These are phyloP conservation scores for Pherbina coryleti DNA, from an alignment of 2,888 invertebrate species.

Conservation along the genomic window DNA sequence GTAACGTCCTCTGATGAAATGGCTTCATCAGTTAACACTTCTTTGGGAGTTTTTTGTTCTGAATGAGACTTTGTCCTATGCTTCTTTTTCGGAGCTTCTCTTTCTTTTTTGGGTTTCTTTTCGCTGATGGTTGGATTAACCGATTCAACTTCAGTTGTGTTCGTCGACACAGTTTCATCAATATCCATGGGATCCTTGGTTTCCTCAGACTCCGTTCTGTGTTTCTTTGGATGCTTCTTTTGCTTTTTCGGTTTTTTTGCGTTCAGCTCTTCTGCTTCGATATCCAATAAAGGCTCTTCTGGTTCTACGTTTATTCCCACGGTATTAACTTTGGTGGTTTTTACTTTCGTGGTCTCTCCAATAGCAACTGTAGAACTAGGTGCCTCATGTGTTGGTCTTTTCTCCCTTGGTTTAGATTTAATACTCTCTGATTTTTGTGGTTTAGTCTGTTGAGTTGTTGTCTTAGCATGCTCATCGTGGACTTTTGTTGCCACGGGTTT, in stretches of 20 bases:
- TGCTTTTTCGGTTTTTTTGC: slow-evolving; percentile 52
- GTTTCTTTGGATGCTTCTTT: slow-evolving; percentile 41
- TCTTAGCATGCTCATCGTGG: background rate
- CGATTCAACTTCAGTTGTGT: background rate
- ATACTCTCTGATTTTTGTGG: background rate
- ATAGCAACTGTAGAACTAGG: slow-evolving; percentile 39
- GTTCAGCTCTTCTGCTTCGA: slow-evolving; percentile 46
- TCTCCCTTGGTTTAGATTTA: slow-evolving; percentile 41
- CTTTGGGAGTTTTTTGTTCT: background rate
- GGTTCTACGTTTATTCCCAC: slow-evolving; percentile 27
- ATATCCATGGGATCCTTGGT: background rate
- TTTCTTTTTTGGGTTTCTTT: slow-evolving; percentile 43
- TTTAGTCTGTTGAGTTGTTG: slow-evolving; percentile 1
- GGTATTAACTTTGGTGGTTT: slow-evolving; percentile 21
- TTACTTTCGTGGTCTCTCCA: slow-evolving; percentile 48
- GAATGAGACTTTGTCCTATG: slow-evolving; percentile 35
- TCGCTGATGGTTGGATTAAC: too few species aligned
- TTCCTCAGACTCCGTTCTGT: background rate
- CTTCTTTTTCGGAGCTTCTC: slow-evolving; percentile 42
- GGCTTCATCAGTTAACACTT: background rate
- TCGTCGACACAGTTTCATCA: slow-evolving; percentile 20
- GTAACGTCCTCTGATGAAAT: too few species aligned
- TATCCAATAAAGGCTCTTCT: slow-evolving; percentile 26
- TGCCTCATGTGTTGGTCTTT: background rate
- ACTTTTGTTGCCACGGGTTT: background rate